Conservation (phyloP, 2,888 invertebrate genomes). For the Rhabditophanes sp. region DNA sequence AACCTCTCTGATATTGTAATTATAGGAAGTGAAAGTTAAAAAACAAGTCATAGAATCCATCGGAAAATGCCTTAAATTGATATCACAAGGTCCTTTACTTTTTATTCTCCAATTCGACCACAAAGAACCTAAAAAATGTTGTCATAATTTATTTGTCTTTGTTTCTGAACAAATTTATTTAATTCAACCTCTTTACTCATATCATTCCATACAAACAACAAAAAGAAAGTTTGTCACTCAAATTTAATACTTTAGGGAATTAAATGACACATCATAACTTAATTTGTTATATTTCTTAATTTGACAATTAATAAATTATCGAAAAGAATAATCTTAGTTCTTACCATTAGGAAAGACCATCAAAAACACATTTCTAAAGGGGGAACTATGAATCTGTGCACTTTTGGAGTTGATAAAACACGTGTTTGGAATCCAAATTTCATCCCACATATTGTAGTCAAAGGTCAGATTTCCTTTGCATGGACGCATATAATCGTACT, state of each 20-base stretch:
- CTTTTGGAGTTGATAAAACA: constrained; percentile 43
- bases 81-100: constrained; percentile 36
- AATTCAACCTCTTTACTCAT: no score
- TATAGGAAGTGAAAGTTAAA: constrained; percentile 42
- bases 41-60: constrained; percentile 35
- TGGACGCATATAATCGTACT: constrained; percentile 37
- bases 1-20: constrained; percentile 34
- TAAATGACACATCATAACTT: no score
- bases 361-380: constrained; percentile 42
- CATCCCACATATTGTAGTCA: constrained; percentile 35
- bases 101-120: constrained; percentile 44
- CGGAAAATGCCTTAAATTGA: constrained; percentile 20
- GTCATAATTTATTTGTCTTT: constrained; percentile 6
- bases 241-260: no score
- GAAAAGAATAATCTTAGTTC: constrained; percentile 1
- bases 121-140: constrained; percentile 31
- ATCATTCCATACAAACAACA: no score
- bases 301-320: background rate
- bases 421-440: constrained; percentile 37
- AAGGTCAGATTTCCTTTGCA: constrained; percentile 42
- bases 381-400: constrained; percentile 40
- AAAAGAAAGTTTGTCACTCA: no score
- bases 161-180: no score
- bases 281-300: background rate
- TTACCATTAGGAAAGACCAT: constrained; percentile 44